A percentile compares a stretch with the other conserved stretches of the same genome.
These are phyloP conservation scores for Mythimna impura DNA, from an alignment of 2,888 invertebrate species.

Conservation along the genomic window DNA sequence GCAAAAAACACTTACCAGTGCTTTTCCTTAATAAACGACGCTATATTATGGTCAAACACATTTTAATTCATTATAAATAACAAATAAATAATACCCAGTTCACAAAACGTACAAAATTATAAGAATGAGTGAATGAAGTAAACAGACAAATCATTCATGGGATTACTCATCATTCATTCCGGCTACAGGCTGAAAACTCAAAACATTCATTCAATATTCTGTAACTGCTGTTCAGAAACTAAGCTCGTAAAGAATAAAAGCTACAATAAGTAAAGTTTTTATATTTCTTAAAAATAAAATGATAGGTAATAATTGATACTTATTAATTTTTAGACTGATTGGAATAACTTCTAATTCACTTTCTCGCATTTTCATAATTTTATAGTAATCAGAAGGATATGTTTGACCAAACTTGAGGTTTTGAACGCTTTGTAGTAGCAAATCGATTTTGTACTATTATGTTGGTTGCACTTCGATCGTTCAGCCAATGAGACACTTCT, in stretches of 20 bases:
- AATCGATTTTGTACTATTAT: conserved; percentile 81
- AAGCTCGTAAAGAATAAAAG: not conserved
- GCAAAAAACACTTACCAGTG: conserved; percentile 63
- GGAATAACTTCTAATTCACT: too few species aligned
- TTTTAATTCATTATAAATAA: conserved; percentile 54
- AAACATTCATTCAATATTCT: conserved; percentile 33
- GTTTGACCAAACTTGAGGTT: conserved; percentile 11
- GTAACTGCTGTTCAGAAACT: conserved; percentile 22
- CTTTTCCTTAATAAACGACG: conserved; percentile 27
- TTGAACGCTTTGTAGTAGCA: conserved; percentile 53
- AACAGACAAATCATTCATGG: conserved; percentile 30
- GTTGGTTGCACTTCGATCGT: conserved; percentile 76
- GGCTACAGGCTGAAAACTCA: conserved; percentile 14
- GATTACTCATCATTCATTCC: conserved; percentile 65
- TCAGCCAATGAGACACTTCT: conserved; percentile 82
- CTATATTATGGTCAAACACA: conserved; percentile 32
- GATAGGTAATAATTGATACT: rapidly evolving
- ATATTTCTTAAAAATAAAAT: not conserved
- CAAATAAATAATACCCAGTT: conserved; percentile 27
- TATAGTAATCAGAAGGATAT: not conserved
- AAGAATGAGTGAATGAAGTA: conserved; percentile 33
- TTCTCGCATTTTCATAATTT: not conserved
- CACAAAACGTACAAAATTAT: conserved; percentile 52
- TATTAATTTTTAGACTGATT: not conserved
- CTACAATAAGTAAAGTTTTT: not conserved